Base-by-base conservation (phyloP, 2,888 invertebrate genomes). In the Tinea trinotella region DNA sequence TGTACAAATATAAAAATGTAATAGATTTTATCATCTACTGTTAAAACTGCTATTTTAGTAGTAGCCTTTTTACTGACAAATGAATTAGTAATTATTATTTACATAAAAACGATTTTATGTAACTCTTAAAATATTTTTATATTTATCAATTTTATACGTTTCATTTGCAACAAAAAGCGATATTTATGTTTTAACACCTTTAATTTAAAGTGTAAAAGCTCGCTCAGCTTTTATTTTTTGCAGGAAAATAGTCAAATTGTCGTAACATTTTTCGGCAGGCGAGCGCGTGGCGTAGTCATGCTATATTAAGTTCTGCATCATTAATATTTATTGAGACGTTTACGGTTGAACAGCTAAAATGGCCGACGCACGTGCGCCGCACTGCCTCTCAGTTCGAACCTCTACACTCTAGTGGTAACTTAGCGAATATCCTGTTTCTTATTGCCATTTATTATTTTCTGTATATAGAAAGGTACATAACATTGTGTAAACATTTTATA, bases 241-340 rank as follows among this genome's bases (percentile, higher is more conserved):
- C 46, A 24, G 50, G 5, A 50, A 50, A 50, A 50, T 50, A 50
- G 70, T 81, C 78, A 77, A 55, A 79, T 73, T 71, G 59, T 58
- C 59, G 74, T 72, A 70, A 73, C 72, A 76, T 77, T 77, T 76
- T 79, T 78, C 69, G 76, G 74, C 67, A 73, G 73, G 22, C 24
- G 50, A 24, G 24, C 50, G 22, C 50, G 50, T 48, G 24, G 24
- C 50, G 50, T 24, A 24, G 24, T 50, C 50, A 24, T 15, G 50
- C 69, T 71, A 76, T 77, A 79, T 76, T 70, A 76, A 70, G 67
- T 78, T 78, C 74, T 76, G 70, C 68, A 69, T 76, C 76, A 79
- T 80, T 79, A 80, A 80, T 80, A 80, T 81, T 80, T 79, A 81
- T 78, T 70, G 72, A 71, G 66, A 71, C 76, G 71, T 78, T 78